Evolutionary conservation across 2,888 invertebrate genomes (phyloP).

Genomic region (Nymphalis c-album): DNA sequence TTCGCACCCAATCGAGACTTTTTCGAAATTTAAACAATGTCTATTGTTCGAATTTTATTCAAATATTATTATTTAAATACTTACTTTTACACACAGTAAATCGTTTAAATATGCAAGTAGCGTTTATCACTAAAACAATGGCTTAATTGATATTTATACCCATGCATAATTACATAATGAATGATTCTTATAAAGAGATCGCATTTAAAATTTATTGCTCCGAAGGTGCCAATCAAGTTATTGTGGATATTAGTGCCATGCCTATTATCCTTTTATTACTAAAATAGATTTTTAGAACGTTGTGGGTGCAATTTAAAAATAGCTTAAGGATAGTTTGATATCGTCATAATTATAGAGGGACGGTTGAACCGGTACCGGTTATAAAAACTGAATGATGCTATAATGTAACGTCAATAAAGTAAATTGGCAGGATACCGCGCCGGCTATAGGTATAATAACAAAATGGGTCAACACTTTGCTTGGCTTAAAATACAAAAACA

Average conservation of each 20-base stretch:
- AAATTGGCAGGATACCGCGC: constrained; percentile 74
- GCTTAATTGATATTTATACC: constrained; percentile 43
- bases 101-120: constrained; percentile 2
- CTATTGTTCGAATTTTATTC: constrained; percentile 4
- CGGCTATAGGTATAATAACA: constrained; percentile 53
- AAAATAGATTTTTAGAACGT: constrained; percentile 63
- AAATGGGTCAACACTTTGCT: constrained; percentile 67
- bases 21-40: not conserved
- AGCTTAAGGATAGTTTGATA: constrained; percentile 69
- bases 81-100: not conserved
- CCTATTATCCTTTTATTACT: constrained; percentile 60
- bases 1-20: constrained; percentile 3
- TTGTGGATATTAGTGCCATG: constrained; percentile 51
- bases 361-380: constrained; percentile 60
- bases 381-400: constrained; percentile 76
- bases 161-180: constrained; percentile 51
- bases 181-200: constrained; percentile 37
- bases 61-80: constrained; percentile 1
- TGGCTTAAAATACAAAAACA: constrained; percentile 43
- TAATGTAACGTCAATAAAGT: constrained; percentile 77
- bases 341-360: constrained; percentile 74
- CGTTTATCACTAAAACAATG: constrained; percentile 6
- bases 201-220: constrained; percentile 52
- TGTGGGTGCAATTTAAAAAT: constrained; percentile 71
- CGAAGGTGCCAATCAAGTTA: constrained; percentile 62